phyloP scores from a whole-genome alignment of 2,113 vertebrate genomes.

The Phrynosoma blainvillii region DNA sequence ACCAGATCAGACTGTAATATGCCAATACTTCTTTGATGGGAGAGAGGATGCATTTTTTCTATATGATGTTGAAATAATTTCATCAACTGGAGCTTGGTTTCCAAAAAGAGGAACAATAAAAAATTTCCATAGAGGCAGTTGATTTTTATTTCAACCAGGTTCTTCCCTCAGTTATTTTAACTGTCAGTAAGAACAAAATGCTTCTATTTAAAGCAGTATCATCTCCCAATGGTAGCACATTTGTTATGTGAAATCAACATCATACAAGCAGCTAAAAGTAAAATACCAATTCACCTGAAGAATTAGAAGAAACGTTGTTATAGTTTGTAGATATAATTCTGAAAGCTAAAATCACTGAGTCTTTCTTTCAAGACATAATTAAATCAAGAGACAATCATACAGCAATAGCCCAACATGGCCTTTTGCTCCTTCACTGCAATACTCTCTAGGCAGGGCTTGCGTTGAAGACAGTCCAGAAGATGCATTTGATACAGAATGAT shows the following conservation, averaged over 20 bases:
- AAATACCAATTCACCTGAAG: slow-evolving; percentile 3
- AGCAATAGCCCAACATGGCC: neutral
- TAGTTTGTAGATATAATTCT: neutral
- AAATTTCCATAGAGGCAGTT: neutral
- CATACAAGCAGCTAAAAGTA: neutral
- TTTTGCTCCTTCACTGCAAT: neutral
- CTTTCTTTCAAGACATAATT: neutral
- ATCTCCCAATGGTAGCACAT: neutral
- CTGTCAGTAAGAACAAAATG: neutral
- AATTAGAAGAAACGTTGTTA: neutral
- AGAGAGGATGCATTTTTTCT: neutral
- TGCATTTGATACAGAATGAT: no score
- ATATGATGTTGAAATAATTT: neutral
- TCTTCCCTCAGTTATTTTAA: neutral
- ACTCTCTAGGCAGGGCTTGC: no score
- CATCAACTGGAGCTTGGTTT: neutral
- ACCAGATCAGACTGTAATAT: neutral
- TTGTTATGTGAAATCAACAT: neutral
- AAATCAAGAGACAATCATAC: neutral
- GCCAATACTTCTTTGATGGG: neutral
- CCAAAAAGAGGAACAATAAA: neutral
- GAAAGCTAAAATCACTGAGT: neutral
- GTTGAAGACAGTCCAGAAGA: neutral
- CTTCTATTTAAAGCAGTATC: neutral
- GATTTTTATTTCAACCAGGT: neutral